phyloP scores from a whole-genome alignment of 1,140 invertebrate genomes.

The Phortica variegata region DNA sequence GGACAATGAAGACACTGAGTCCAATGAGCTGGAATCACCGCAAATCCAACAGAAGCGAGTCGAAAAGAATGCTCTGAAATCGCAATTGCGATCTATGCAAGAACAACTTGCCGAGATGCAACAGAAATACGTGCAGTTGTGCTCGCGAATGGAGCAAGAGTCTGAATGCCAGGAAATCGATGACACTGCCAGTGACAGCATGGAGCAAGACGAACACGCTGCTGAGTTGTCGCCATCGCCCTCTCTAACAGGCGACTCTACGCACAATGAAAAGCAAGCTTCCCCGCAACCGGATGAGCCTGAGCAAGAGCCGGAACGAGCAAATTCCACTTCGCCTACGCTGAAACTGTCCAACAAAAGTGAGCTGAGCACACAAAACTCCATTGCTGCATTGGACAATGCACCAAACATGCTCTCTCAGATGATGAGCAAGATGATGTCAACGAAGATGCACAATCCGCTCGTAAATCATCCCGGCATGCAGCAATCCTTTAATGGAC shows the following conservation, averaged over 20 bases:
- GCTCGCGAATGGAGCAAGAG: conserved; percentile 79
- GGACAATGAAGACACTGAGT: conserved; percentile 71
- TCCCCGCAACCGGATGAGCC: conserved; percentile 59
- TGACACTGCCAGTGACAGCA: conserved; percentile 67
- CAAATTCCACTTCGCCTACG: conserved; percentile 62
- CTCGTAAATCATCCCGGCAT: conserved; percentile 58
- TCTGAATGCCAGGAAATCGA: conserved; percentile 70
- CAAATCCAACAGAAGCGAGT: conserved; percentile 77
- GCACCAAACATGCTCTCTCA: conserved; percentile 66
- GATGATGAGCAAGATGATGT: conserved; percentile 71
- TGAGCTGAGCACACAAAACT: conserved; percentile 7
- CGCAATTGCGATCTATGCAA: conserved; percentile 82
- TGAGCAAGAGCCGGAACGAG: conserved; percentile 60
- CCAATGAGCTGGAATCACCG: conserved; percentile 72
- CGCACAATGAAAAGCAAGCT: conserved; percentile 11
- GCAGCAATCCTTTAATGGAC: conserved; percentile 61
- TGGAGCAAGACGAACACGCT: conserved; percentile 63
- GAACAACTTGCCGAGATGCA: conserved; percentile 88
- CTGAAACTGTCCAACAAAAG: conserved; percentile 15
- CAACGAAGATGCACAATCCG: conserved; percentile 65
- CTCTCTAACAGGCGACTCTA: conserved; percentile 19
- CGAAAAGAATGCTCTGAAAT: conserved; percentile 80
- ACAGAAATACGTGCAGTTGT: conserved; percentile 84
- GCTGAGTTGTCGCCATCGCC: conserved; percentile 58
- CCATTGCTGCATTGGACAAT: conserved; percentile 14